Percentiles rank a stretch among this genome's conserved stretches.
Evolutionary conservation across 2,888 invertebrate genomes (phyloP).

Genomic region (Nephrotoma appendiculata): DNA sequence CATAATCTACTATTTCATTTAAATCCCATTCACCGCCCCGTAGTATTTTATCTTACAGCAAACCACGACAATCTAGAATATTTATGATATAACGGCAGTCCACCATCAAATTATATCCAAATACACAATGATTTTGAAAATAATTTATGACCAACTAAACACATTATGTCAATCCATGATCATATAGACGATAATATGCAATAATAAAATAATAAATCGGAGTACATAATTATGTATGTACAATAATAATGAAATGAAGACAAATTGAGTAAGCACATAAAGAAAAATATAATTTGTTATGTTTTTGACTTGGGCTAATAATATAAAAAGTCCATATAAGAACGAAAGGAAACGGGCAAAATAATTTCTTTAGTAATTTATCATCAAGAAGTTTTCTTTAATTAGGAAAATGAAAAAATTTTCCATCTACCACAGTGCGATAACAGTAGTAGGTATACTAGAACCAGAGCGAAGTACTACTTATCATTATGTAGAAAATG

Average conservation of each 20-base stretch:
- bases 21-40: no score
- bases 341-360: not conserved
- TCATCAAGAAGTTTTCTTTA: not conserved
- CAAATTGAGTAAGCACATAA: not conserved
- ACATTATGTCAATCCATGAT: not conserved
- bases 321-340: not conserved
- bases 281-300: not conserved
- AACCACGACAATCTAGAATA: no score
- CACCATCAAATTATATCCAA: no score
- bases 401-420: not conserved
- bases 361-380: not conserved
- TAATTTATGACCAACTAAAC: not conserved
- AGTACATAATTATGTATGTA: no score
- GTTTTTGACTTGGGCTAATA: not conserved
- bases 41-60: no score
- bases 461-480: not conserved
- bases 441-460: no score
- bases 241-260: not conserved
- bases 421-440: not conserved
- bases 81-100: no score
- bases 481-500: not conserved
- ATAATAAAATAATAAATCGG: no score
- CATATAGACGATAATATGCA: not conserved
- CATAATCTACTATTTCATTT: no score
- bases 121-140: not conserved